Percentiles rank a stretch among this genome's conserved stretches.
Conservation (phyloP, 2,888 invertebrate species). For the Agrotis puta region DNA sequence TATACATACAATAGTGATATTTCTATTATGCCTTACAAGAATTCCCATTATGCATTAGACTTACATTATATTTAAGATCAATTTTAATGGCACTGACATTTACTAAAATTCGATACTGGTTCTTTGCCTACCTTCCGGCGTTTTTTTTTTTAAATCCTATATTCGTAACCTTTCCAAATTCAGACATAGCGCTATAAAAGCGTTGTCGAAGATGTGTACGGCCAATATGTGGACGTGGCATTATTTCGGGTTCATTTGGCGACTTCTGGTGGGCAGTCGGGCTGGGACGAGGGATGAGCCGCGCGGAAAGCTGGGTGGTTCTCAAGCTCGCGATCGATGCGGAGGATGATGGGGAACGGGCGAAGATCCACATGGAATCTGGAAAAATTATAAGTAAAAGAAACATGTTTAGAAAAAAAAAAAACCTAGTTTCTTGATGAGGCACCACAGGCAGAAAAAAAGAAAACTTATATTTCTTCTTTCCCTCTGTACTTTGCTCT, state of each 20-base stretch:
- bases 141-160: neutral
- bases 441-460: too few relatives aligned
- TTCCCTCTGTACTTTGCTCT: neutral
- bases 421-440: neutral
- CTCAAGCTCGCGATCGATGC: constrained; percentile 96
- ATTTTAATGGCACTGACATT: constrained; percentile 43
- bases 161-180: constrained; percentile 28
- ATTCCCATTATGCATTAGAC: neutral
- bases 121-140: constrained; percentile 13
- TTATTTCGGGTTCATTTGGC: constrained; percentile 90
- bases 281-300: constrained; percentile 97
- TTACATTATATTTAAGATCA: constrained; percentile 16
- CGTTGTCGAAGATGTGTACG: constrained; percentile 40
- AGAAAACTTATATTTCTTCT: neutral
- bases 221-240: constrained; percentile 55
- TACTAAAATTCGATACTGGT: constrained; percentile 35
- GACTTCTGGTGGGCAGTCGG: constrained; percentile 98
- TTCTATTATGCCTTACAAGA: constrained; percentile 5
- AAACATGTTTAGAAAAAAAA: neutral
- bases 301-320: constrained; percentile 97
- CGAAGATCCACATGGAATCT: constrained; percentile 98
- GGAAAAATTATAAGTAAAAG: constrained; percentile 61
- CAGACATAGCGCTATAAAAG: constrained; percentile 39
- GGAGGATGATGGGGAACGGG: constrained; percentile 96
- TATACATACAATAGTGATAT: constrained; percentile 21